Conservation (phyloP, 1,140 invertebrate genomes). For the Scaptomyza graminum region DNA sequence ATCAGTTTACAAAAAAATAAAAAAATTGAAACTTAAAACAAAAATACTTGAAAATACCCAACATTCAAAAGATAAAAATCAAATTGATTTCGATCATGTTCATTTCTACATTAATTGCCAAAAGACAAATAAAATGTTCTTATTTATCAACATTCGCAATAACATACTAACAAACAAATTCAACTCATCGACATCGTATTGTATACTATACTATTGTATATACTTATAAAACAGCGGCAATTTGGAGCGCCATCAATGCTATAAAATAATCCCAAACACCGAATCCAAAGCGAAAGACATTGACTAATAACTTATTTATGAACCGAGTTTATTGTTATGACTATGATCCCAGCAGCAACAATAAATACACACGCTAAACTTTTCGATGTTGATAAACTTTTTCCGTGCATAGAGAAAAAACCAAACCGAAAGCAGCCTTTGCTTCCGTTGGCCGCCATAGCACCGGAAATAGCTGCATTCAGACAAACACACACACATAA, state of each 20-base stretch:
- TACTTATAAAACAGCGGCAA: no score
- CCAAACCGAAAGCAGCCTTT: slow-evolving; percentile 46
- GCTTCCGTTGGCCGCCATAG: slow-evolving; percentile 66
- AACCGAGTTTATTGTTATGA: slow-evolving; percentile 71
- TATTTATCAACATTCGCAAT: slow-evolving; percentile 11
- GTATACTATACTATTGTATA: no score
- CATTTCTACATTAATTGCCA: no score
- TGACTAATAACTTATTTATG: slow-evolving; percentile 79
- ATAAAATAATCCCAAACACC: slow-evolving; percentile 12
- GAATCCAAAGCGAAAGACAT: slow-evolving; percentile 37
- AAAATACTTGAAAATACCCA: no score
- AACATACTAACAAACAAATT: neutral
- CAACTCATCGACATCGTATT: neutral
- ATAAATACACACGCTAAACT: slow-evolving; percentile 69
- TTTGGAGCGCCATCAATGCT: slow-evolving; percentile 13
- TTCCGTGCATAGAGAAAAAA: slow-evolving; percentile 49
- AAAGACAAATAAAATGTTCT: slow-evolving; percentile 12
- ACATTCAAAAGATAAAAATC: no score
- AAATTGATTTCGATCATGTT: no score
- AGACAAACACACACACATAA: slow-evolving; percentile 32
- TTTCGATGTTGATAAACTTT: slow-evolving; percentile 79
- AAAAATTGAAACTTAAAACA: no score
- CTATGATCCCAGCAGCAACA: slow-evolving; percentile 42
- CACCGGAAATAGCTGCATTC: slow-evolving; percentile 69
- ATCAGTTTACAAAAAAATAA: no score